Evolutionary conservation across 2,797 vertebrate species (phyloP).

Genomic region (Sebastes itinus): DNA sequence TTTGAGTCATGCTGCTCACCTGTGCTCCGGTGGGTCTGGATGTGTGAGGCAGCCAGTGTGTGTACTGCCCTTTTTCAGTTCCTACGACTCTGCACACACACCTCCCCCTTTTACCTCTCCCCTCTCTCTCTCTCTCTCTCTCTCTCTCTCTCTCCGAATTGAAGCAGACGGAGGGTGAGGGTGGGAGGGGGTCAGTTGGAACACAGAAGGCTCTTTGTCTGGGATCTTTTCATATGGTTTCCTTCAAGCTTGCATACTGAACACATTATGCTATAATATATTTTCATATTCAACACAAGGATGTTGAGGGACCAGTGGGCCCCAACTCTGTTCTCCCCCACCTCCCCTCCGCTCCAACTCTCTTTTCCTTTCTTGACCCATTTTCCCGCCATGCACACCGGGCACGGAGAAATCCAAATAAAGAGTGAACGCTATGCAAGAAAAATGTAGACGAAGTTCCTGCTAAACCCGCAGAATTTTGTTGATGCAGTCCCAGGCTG

Average conservation of each 20-base stretch:
- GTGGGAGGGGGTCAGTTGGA: conserved; percentile 80
- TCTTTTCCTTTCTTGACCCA: conserved; percentile 47
- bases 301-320: conserved; percentile 66
- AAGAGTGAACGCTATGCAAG: conserved; percentile 43
- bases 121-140: conserved; percentile 35
- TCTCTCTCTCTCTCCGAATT: conserved; percentile 37
- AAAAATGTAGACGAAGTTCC: conserved; percentile 46
- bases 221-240: conserved; percentile 87
- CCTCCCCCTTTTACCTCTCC: conserved; percentile 67
- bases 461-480: conserved; percentile 35
- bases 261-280: conserved; percentile 87
- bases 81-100: conserved; percentile 55
- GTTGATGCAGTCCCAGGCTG: conserved; percentile 32
- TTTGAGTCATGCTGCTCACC: conserved; percentile 71
- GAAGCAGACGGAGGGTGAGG: conserved; percentile 75
- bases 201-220: conserved; percentile 88
- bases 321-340: conserved; percentile 34
- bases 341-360: background rate
- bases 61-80: conserved; percentile 77
- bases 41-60: conserved; percentile 64
- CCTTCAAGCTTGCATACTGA: conserved; percentile 88
- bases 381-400: conserved; percentile 57
- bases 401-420: conserved; percentile 50
- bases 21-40: conserved; percentile 74
- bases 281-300: conserved; percentile 84